Evolutionary conservation across 2,113 vertebrate species (phyloP), one percentile per base, ranked within the genome.

Genomic region (Epinephelus lanceolatus): DNA sequence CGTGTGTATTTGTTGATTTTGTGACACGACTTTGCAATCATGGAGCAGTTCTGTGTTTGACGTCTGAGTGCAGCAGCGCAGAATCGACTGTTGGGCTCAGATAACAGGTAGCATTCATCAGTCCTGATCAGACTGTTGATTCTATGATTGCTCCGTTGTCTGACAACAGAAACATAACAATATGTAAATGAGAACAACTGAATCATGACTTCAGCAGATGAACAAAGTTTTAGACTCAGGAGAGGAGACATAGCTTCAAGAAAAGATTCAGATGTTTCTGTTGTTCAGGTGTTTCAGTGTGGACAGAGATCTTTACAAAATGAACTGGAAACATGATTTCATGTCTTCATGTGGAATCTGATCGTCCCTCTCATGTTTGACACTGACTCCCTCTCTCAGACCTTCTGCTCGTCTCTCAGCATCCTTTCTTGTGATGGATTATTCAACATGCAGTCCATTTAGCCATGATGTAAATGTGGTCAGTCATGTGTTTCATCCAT

Each of bases 381-480:
- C 11, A 12, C 42, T 8, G 42, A 12, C 42, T 45, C 33, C 33
- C 11, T 45, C 42, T 66, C 45, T 63, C 37, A 49, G 62, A 68
- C 19, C n/a, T 7, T 19, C 1, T 19, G 3, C 33, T 30, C 21
- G 6, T 14, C 47, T 61, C 45, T 5, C 53, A 17, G 5, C 61
- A 27, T 25, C 63, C 53, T 71, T 0, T 3, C 45, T 1, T n/a
- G 42, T 67, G 53, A 79, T 83, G 80, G 87, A 88, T 83, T 55
- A 83, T 86, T 86, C 57, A 80, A 7, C 76, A n/a, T 17, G 53
- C 3, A 8, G 61, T 47, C 71, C 75, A 78, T 71, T 81, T 71
- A 78, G 53, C 60, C 42, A 23, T 45, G 49, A 84, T 63, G 53
- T 33, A 30, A 52, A 67, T 42, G 13, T 21, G 55, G 33, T 14